Percentiles rank a stretch among this genome's conserved stretches.
Evolutionary conservation across 2,888 invertebrate species (phyloP).

Genomic region (Elmis aenea): DNA sequence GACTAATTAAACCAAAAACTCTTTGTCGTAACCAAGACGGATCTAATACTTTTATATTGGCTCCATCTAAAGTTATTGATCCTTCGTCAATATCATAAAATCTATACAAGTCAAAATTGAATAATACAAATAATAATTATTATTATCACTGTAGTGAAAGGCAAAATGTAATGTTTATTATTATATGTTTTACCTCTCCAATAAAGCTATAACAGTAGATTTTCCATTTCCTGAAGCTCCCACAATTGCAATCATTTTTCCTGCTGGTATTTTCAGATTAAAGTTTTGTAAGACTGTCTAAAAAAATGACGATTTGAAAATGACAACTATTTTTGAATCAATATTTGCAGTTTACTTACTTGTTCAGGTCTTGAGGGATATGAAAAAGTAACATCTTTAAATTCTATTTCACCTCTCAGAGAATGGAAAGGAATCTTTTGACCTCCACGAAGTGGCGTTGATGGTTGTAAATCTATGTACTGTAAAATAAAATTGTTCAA

Average conservation of each 20-base stretch:
- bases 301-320: slow-evolving; percentile 29
- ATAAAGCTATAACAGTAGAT: slow-evolving; percentile 82
- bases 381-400: slow-evolving; percentile 79
- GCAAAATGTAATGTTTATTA: too few species aligned
- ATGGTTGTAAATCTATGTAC: slow-evolving; percentile 70
- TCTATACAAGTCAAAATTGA: too few species aligned
- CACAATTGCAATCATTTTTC: slow-evolving; percentile 87
- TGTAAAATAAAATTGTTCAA: slow-evolving; percentile 48
- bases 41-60: slow-evolving; percentile 65
- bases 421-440: slow-evolving; percentile 63
- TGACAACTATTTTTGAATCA: slow-evolving; percentile 4
- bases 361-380: slow-evolving; percentile 79
- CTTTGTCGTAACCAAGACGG: slow-evolving; percentile 80
- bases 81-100: slow-evolving; percentile 80
- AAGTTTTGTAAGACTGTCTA: slow-evolving; percentile 78
- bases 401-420: slow-evolving; percentile 74
- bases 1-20: slow-evolving; percentile 83
- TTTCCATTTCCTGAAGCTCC: slow-evolving; percentile 94
- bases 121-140: too few species aligned
- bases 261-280: slow-evolving; percentile 74
- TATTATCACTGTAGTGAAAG: too few species aligned
- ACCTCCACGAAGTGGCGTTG: slow-evolving; percentile 63
- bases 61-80: slow-evolving; percentile 68
- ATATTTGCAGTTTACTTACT: slow-evolving; percentile 37
- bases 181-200: slow-evolving; percentile 65